Conservation (phyloP, 2,797 vertebrate genomes). For the Chrosomus eos region DNA sequence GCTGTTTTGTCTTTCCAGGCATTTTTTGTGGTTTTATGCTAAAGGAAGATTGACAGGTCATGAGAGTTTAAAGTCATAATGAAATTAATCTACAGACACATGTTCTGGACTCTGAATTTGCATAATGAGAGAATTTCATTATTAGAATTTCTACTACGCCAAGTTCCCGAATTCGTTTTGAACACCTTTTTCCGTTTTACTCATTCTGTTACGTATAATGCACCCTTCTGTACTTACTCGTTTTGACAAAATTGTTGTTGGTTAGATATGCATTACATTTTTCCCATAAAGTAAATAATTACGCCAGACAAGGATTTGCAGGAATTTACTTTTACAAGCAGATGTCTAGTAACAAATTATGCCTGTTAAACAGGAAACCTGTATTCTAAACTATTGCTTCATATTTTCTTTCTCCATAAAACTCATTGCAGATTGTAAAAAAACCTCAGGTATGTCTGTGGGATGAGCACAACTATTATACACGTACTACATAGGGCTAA, state of each 20-base stretch:
- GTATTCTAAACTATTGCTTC: constrained; percentile 29
- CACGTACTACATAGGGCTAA: neutral
- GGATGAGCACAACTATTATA: constrained; percentile 1
- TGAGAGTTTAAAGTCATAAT: neutral
- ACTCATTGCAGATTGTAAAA: constrained; percentile 21
- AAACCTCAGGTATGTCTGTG: neutral
- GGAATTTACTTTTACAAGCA: constrained; percentile 11
- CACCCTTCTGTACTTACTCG: neutral
- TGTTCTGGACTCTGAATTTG: neutral
- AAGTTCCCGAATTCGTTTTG: neutral
- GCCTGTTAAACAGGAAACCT: constrained; percentile 32
- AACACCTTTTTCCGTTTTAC: neutral
- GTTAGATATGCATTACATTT: neutral
- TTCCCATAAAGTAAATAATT: constrained; percentile 8
- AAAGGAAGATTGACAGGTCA: neutral
- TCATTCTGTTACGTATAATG: neutral
- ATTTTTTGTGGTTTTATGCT: neutral
- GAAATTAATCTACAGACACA: neutral
- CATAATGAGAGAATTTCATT: too few relatives aligned
- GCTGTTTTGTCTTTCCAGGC: constrained; percentile 8
- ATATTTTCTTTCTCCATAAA: constrained; percentile 4
- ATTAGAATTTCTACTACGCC: neutral
- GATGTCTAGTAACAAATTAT: constrained; percentile 19
- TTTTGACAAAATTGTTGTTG: neutral
- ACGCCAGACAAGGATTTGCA: neutral